Conservation (phyloP, 1,140 invertebrate genomes). For the Drosophila funebris region DNA sequence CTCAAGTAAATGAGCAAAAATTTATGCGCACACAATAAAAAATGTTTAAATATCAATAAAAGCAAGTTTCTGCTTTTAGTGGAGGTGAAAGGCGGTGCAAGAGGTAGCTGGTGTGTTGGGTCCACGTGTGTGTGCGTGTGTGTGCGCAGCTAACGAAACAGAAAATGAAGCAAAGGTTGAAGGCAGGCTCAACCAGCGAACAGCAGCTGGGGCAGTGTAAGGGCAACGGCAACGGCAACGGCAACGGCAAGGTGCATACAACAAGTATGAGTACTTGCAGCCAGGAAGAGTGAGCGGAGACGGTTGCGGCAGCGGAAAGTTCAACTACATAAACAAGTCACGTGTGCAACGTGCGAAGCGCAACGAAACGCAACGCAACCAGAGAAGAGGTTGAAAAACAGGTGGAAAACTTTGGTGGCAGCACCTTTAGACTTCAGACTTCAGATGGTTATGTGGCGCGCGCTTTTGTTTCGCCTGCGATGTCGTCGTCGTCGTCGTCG, state of each 20-base stretch:
- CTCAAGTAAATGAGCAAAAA: conserved; percentile 57
- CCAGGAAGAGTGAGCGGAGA: background rate
- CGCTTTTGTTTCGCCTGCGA: conserved; percentile 61
- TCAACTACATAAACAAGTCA: conserved; percentile 81
- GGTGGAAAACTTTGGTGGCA: conserved; percentile 37
- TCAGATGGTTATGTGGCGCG: conserved; percentile 65
- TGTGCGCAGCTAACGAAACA: conserved; percentile 72
- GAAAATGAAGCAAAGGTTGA: conserved; percentile 64
- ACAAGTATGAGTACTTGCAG: conserved; percentile 2
- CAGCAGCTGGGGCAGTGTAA: conserved; percentile 23
- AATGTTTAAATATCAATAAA: conserved; percentile 80
- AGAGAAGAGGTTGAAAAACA: conserved; percentile 7
- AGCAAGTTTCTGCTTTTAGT: conserved; percentile 25
- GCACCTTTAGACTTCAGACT: conserved; percentile 50
- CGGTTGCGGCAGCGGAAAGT: conserved; percentile 45
- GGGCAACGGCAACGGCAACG: no score
- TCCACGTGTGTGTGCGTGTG: conserved; percentile 19
- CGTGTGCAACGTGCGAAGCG: conserved; percentile 78
- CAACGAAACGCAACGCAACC: conserved; percentile 67
- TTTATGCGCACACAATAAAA: conserved; percentile 71
- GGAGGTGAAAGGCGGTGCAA: background rate
- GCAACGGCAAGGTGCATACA: conserved; percentile 27
- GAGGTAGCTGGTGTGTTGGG: background rate
- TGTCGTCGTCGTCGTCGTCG: conserved; percentile 21
- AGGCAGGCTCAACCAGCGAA: background rate